Percentiles rank a stretch among this genome's conserved stretches.
Evolutionary conservation across 2,797 vertebrate species (phyloP).

Genomic region (Megalops cyprinoides): DNA sequence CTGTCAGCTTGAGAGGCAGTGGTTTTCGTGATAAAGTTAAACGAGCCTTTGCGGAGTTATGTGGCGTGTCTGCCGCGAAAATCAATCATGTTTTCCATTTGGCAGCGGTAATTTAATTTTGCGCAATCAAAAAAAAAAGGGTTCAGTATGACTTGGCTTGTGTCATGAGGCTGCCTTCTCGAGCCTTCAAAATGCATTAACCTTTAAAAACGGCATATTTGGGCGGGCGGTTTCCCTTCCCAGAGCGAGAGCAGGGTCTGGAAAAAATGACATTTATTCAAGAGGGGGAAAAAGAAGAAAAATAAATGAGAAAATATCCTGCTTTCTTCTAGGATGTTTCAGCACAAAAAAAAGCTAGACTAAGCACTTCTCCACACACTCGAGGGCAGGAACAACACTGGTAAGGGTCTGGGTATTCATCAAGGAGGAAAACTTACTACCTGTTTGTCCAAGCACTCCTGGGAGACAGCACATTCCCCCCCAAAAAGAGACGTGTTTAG

Average conservation of each 20-base stretch:
- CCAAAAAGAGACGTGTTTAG: slow-evolving; percentile 27
- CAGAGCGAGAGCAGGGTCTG: slow-evolving; percentile 50
- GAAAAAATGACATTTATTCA: slow-evolving; percentile 59
- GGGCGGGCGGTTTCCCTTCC: slow-evolving; percentile 45
- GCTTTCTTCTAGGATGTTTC: too few relatives aligned
- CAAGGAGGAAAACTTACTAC: slow-evolving; percentile 52
- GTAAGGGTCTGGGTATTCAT: slow-evolving; percentile 29
- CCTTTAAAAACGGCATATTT: slow-evolving; percentile 59
- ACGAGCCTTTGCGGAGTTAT: background rate
- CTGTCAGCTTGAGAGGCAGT: background rate
- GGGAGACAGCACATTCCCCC: slow-evolving; percentile 20
- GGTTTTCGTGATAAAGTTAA: background rate
- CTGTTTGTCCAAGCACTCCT: slow-evolving; percentile 35
- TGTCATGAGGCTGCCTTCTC: slow-evolving; percentile 44
- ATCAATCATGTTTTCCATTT: slow-evolving; percentile 49
- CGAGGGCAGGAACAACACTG: too few relatives aligned
- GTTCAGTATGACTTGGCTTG: slow-evolving; percentile 38
- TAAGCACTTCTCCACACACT: too few relatives aligned
- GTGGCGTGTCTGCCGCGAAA: slow-evolving; percentile 20
- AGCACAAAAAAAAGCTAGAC: too few relatives aligned
- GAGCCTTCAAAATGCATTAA: slow-evolving; percentile 62
- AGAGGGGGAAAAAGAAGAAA: slow-evolving; percentile 21
- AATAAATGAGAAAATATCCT: slow-evolving; percentile 34
- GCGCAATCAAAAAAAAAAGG: slow-evolving; percentile 20
- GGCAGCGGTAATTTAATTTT: slow-evolving; percentile 33